Percentiles rank a stretch among this genome's conserved stretches.
phyloP scores from a whole-genome alignment of 1,140 invertebrate genomes.

The Hycleus cichorii region DNA sequence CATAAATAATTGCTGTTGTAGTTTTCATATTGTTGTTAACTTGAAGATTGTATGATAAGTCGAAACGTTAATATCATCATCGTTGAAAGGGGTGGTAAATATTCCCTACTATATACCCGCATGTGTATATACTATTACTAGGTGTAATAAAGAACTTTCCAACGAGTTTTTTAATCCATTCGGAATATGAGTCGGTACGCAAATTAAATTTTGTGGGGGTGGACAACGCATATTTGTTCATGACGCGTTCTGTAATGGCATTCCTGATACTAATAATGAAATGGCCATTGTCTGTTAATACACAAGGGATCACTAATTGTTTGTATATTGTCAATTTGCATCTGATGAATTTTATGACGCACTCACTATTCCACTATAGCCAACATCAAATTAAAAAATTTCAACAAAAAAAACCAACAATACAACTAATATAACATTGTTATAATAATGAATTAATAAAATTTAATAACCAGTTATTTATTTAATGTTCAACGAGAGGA shows the following conservation, averaged over 20 bases:
- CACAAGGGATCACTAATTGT: slow-evolving; percentile 38
- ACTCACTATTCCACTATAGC: slow-evolving; percentile 11
- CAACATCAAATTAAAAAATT: slow-evolving; percentile 18
- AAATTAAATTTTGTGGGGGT: slow-evolving; percentile 34
- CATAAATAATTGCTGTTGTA: no score
- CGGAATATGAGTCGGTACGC: slow-evolving; percentile 26
- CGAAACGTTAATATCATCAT: slow-evolving; percentile 5
- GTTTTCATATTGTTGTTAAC: no score
- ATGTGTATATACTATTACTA: slow-evolving; percentile 16
- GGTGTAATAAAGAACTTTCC: slow-evolving; percentile 31
- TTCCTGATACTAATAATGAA: slow-evolving; percentile 39
- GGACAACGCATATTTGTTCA: slow-evolving; percentile 33
- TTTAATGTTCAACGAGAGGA: slow-evolving; percentile 4
- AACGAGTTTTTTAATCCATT: slow-evolving; percentile 29
- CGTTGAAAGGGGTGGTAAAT: background rate
- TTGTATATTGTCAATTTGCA: slow-evolving; percentile 42
- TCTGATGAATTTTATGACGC: slow-evolving; percentile 35
- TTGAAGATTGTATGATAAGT: slow-evolving; percentile 8
- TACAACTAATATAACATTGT: no score
- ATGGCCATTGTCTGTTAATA: slow-evolving; percentile 36
- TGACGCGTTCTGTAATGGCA: slow-evolving; percentile 35
- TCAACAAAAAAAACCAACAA: slow-evolving; percentile 11
- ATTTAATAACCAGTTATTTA: background rate
- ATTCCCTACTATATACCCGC: slow-evolving; percentile 1
- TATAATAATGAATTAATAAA: no score